Evolutionary conservation across 1,140 invertebrate species (phyloP).

Genomic region (Pygmarrhopalites habei): DNA sequence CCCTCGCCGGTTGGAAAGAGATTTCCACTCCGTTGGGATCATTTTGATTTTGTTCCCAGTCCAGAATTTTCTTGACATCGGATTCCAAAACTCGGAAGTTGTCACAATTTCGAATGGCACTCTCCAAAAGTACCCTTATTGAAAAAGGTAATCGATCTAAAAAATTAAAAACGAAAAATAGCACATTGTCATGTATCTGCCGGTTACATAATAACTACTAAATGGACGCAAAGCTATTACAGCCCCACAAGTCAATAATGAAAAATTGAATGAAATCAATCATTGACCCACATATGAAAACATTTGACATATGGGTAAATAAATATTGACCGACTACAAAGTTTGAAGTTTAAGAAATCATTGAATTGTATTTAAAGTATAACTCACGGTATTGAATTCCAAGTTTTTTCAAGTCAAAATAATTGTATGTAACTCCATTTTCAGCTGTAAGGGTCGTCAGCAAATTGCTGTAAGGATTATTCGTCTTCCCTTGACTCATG

Average conservation of each 20-base stretch:
- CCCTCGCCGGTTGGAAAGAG: conserved; percentile 88
- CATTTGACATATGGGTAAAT: neutral
- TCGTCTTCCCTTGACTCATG: too few species aligned
- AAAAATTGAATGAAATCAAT: neutral
- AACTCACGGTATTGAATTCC: conserved; percentile 17
- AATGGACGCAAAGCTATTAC: neutral
- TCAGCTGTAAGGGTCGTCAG: conserved; percentile 8
- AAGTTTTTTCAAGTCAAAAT: conserved; percentile 19
- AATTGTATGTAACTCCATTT: conserved; percentile 19
- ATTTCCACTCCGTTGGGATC: conserved; percentile 73
- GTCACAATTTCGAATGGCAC: conserved; percentile 92
- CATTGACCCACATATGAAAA: neutral
- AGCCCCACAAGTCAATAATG: neutral
- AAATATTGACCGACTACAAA: neutral
- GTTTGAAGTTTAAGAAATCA: neutral
- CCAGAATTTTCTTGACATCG: conserved; percentile 85
- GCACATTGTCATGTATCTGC: neutral
- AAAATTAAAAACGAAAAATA: conserved; percentile 9
- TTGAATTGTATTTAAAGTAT: neutral
- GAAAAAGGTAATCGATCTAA: conserved; percentile 70
- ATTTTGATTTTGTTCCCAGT: conserved; percentile 75
- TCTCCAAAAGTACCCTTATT: conserved; percentile 86
- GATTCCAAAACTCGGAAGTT: conserved; percentile 77
- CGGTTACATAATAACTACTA: neutral
- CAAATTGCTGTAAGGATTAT: conserved; percentile 20